phyloP scores from a whole-genome alignment of 2,797 vertebrate species.

The Adelosebastes latens region DNA sequence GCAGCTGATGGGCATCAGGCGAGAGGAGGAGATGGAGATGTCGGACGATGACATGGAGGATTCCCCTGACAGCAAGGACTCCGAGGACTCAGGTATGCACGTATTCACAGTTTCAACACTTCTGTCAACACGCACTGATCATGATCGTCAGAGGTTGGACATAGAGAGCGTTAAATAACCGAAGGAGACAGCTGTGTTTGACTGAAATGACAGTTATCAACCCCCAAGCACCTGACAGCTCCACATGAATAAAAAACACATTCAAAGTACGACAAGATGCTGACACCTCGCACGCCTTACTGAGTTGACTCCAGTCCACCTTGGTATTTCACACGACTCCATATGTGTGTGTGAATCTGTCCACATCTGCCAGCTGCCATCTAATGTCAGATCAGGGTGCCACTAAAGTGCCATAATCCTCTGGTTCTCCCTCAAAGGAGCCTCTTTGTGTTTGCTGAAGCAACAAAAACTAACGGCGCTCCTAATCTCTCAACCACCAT shows the following conservation, averaged over 20 bases:
- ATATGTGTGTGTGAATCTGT: neutral
- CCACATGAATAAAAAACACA: slow-evolving; percentile 35
- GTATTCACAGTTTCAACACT: slow-evolving; percentile 45
- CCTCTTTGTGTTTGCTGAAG: slow-evolving; percentile 60
- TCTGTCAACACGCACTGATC: slow-evolving; percentile 35
- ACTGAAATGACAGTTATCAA: slow-evolving; percentile 47
- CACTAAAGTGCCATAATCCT: slow-evolving; percentile 58
- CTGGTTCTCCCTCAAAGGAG: slow-evolving; percentile 27
- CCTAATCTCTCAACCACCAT: slow-evolving; percentile 29
- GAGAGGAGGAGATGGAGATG: slow-evolving; percentile 99
- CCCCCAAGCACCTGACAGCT: slow-evolving; percentile 22
- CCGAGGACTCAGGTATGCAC: slow-evolving; percentile 80
- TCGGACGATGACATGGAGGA: slow-evolving; percentile 96
- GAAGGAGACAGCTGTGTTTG: slow-evolving; percentile 45
- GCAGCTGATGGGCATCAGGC: slow-evolving; percentile 95
- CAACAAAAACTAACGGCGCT: slow-evolving; percentile 32
- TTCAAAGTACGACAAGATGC: slow-evolving; percentile 25
- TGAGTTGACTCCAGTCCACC: slow-evolving; percentile 13
- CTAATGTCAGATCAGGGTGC: slow-evolving; percentile 41
- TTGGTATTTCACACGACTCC: neutral
- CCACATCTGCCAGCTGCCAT: slow-evolving; percentile 52
- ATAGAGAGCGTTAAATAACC: slow-evolving; percentile 10
- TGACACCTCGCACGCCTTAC: slow-evolving; percentile 2
- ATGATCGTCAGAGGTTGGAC: slow-evolving; percentile 42
- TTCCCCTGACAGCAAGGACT: slow-evolving; percentile 88